phyloP scores from a whole-genome alignment of 2,888 invertebrate genomes.

The Poecilus cupreus region DNA sequence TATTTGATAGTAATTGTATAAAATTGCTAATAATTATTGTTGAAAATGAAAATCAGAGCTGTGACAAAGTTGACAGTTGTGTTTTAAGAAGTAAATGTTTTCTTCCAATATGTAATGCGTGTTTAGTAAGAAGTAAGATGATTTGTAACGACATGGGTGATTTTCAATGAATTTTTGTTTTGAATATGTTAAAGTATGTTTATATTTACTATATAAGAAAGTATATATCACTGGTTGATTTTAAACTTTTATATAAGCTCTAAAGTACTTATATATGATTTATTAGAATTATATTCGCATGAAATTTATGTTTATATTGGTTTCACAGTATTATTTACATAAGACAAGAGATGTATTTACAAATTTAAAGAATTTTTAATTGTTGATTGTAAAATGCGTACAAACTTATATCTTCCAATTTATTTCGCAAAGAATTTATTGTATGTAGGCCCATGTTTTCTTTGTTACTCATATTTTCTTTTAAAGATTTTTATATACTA shows the following conservation, averaged over 20 bases:
- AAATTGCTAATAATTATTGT: constrained; percentile 3
- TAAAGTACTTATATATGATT: constrained; percentile 52
- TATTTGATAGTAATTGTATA: neutral
- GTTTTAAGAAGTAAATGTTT: constrained; percentile 14
- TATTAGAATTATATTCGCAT: neutral
- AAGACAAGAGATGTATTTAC: neutral
- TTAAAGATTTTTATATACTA: constrained; percentile 19
- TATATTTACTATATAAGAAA: constrained; percentile 34
- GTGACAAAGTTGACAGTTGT: constrained; percentile 7
- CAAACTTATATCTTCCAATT: constrained; percentile 30
- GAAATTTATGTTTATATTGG: constrained; percentile 14
- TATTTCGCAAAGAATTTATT: constrained; percentile 1
- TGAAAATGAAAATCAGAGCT: constrained; percentile 4
- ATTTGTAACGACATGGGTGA: constrained; percentile 41
- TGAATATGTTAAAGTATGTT: constrained; percentile 40
- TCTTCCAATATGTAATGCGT: constrained; percentile 30
- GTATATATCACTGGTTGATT: constrained; percentile 51
- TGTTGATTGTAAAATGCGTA: constrained; percentile 2
- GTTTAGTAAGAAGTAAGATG: constrained; percentile 24
- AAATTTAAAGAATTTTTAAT: constrained; percentile 13
- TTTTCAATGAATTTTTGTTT: constrained; percentile 41
- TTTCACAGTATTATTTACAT: constrained; percentile 45
- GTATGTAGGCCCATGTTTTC: constrained; percentile 23
- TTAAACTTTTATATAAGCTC: constrained; percentile 55
- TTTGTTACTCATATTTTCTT: constrained; percentile 40